These are phyloP conservation scores for Cyphomyrmex costatus DNA, from an alignment of 1,140 invertebrate genomes.

Conservation along the genomic window DNA sequence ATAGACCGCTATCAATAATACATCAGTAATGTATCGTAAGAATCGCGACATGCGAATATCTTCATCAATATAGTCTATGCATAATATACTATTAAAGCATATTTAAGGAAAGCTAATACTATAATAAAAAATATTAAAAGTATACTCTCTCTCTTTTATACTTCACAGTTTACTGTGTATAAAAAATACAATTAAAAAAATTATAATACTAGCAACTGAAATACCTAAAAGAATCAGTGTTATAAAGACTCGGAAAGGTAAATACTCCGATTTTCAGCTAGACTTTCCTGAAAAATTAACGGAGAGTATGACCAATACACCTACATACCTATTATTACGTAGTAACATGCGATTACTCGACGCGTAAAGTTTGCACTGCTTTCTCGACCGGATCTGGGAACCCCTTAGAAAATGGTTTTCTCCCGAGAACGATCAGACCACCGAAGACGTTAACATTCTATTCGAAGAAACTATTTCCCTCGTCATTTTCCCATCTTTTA, in stretches of 20 bases:
- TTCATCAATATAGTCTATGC: background rate
- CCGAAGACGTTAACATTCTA: slow-evolving; percentile 73
- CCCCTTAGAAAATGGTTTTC: slow-evolving; percentile 62
- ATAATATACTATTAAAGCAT: too few relatives aligned
- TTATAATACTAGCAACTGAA: background rate
- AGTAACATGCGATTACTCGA: slow-evolving; percentile 54
- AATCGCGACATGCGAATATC: slow-evolving; percentile 25
- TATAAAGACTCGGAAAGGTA: background rate
- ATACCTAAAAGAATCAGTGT: background rate
- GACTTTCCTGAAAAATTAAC: background rate
- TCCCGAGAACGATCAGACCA: slow-evolving; percentile 12
- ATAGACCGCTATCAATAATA: slow-evolving; percentile 12
- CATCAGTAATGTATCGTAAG: background rate
- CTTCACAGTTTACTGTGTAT: too few relatives aligned
- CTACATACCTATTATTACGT: slow-evolving; percentile 30
- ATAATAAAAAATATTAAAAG: too few relatives aligned
- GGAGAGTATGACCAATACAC: slow-evolving; percentile 29
- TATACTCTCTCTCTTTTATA: too few relatives aligned
- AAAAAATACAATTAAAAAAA: background rate
- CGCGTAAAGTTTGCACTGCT: slow-evolving; percentile 52
- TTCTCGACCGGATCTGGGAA: slow-evolving; percentile 52
- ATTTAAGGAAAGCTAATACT: too few relatives aligned
- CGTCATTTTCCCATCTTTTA: slow-evolving; percentile 71
- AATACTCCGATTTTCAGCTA: background rate
- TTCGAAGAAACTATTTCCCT: slow-evolving; percentile 75